Conservation (phyloP, 92 coral and sea anemone genomes). For the Blastomussa wellsi region DNA sequence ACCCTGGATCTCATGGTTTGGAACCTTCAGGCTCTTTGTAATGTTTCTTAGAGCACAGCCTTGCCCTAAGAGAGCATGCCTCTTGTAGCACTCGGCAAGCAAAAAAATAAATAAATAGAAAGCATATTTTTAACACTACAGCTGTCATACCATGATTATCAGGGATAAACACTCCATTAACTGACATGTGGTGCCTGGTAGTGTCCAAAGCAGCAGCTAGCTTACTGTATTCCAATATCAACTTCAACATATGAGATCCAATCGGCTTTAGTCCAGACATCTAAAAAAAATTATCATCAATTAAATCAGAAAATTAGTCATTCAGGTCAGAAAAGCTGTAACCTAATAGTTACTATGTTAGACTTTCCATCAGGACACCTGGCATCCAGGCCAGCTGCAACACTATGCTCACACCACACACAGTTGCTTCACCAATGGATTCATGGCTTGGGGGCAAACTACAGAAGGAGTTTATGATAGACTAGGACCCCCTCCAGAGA, state of each 20-base stretch:
- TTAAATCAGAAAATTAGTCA: not conserved
- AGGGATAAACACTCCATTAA: slow-evolving; percentile 79
- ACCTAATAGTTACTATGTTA: not conserved
- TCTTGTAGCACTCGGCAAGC: not conserved
- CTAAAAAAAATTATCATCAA: slow-evolving; percentile 48
- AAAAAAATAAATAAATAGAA: not conserved
- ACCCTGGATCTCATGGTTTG: too few species aligned
- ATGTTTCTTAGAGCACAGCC: too few species aligned
- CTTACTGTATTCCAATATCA: slow-evolving; percentile 68
- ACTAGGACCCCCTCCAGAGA: too few species aligned
- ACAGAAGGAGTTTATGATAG: too few species aligned
- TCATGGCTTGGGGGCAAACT: too few species aligned
- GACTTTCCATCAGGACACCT: too few species aligned
- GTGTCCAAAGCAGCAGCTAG: slow-evolving; percentile 87
- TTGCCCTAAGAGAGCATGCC: not conserved
- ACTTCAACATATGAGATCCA: slow-evolving; percentile 63
- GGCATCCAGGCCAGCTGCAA: too few species aligned
- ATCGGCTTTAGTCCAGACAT: slow-evolving; percentile 73
- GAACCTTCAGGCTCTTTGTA: too few species aligned
- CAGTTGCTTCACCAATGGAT: too few species aligned
- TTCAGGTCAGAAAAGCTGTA: not conserved
- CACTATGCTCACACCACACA: too few species aligned
- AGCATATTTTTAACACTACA: not conserved
- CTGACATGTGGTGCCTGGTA: slow-evolving; percentile 86
- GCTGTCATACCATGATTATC: slow-evolving; percentile 70